Base-by-base conservation (phyloP, 2,113 vertebrate genomes). In the Prochilodus magdalenae region DNA sequence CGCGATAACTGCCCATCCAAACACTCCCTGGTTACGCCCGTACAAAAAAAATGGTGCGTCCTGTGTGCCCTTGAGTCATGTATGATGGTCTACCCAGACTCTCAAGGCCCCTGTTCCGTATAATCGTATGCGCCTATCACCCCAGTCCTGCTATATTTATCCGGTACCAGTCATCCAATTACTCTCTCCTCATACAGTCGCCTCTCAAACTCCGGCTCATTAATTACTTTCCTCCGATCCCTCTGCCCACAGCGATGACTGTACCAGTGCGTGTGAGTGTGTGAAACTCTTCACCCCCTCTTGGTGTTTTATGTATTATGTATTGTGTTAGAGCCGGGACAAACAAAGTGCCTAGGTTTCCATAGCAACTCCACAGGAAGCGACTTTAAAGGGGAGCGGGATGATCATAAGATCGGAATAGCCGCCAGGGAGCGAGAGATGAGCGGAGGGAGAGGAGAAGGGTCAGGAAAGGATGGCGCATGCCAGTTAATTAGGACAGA, bases 301-400 rank as follows among this genome's bases (percentile, higher is more conserved):
- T 57, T 29, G 66, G 79, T 74, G 79, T 88, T 86, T 89, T 86
- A 85, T 85, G 83, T n/a, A n/a, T n/a, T n/a, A n/a, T n/a, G n/a
- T n/a, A n/a, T 84, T 83, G 74, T 60, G 84, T 79, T 87, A 87
- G 73, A 59, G 80, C 72, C 86, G 71, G 85, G 33, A 92, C 88
- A 89, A 92, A 90, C 85, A 87, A 84, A 86, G 89, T 82, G 86
- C 85, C 87, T 53, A 85, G 30, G 92, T 93, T 92, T 91, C 93
- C 92, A 94, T 94, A 90, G 92, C 92, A 93, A 94, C 93, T 87
- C 88, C 87, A 85, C 89, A 90, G 81, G 88, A 91, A 75, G 65
- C 40, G 24, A 75, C 73, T 90, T 88, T 77, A 81, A 85, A 84
- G 71, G 11, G 83, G 84, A 87, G 84, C 81, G 75, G 82, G 77